Base-by-base conservation (phyloP, 2,888 invertebrate genomes). In the Cantharis rustica region DNA sequence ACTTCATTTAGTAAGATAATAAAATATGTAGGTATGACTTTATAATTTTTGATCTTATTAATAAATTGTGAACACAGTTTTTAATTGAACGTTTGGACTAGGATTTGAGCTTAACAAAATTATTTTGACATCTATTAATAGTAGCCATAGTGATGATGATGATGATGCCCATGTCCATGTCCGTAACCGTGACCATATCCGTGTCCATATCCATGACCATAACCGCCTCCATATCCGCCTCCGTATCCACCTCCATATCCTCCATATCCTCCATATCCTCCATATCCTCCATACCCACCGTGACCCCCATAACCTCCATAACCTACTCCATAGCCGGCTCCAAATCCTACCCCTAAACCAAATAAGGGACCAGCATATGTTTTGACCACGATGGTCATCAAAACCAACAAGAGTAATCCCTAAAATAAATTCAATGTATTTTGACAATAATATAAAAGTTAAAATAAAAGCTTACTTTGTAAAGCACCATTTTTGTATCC, bases 301-400 rank as follows among this genome's bases (percentile, higher is more conserved):
- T 16, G 9, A n/a, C 75, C 68, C 1, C 71, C 71, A 26, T 26
- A 71, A 5, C 72, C 31, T 3, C 75, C 76, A 16, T 68, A 20
- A 2, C 47, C 47, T 61, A 77, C 77, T 10, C 73, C 73, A 17
- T 64, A 26, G 47, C 79, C 73, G 7, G 75, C 73, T 47, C 13
- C 47, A 69, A 73, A 72, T 68, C 79, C 77, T 64, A 47, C 5
- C 7, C 79, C 77, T 20, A 66, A 31, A 20, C 78, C 76, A 10
- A 75, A 68, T 20, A 63, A 66, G 16, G 17, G 62, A n/a, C 16
- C 75, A 15, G 20, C 66, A 13, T 23, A 17, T 4, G 66, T 15
- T 66, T 7, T 20, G 7, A 23, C 66, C 17, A 66, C 17, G 10
- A 66, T n/a, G 23, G 66, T 23, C 10, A 20, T 13, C 20, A 66